These are phyloP conservation scores for Abscondita cerata DNA, from an alignment of 2,888 invertebrate species.

Conservation along the genomic window DNA sequence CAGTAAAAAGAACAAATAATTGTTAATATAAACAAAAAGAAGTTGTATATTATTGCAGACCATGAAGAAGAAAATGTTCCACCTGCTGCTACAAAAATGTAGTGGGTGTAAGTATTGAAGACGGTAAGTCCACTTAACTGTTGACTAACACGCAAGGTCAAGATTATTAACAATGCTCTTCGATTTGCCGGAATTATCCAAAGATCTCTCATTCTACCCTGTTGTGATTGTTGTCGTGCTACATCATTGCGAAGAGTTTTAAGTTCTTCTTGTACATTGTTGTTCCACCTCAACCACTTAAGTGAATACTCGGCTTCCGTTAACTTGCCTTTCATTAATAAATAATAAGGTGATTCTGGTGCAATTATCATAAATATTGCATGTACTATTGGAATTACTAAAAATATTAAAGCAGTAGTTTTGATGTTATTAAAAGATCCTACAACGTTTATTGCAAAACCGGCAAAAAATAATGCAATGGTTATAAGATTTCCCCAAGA, in stretches of 20 bases:
- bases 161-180: slow-evolving; percentile 44
- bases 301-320: slow-evolving; percentile 45
- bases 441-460: slow-evolving; percentile 58
- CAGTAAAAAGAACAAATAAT: slow-evolving; percentile 38
- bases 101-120: slow-evolving; percentile 46
- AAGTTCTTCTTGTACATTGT: slow-evolving; percentile 45
- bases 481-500: slow-evolving; percentile 47
- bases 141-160: slow-evolving; percentile 46
- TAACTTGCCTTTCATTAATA: slow-evolving; percentile 43
- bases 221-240: slow-evolving; percentile 47
- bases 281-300: slow-evolving; percentile 40
- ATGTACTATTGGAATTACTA: slow-evolving; percentile 65
- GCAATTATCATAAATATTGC: slow-evolving; percentile 65
- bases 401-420: slow-evolving; percentile 63
- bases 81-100: slow-evolving; percentile 49
- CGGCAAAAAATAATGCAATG: slow-evolving; percentile 43
- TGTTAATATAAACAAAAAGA: slow-evolving; percentile 33
- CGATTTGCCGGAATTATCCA: slow-evolving; percentile 44
- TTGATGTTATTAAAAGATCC: slow-evolving; percentile 64
- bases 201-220: slow-evolving; percentile 47
- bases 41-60: slow-evolving; percentile 47
- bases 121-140: slow-evolving; percentile 45
- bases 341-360: slow-evolving; percentile 63
- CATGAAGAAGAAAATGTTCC: slow-evolving; percentile 43
- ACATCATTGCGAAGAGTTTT: slow-evolving; percentile 43